These are phyloP conservation scores for Drosophila peninsularis DNA, from an alignment of 2,888 invertebrate genomes.

Conservation along the genomic window DNA sequence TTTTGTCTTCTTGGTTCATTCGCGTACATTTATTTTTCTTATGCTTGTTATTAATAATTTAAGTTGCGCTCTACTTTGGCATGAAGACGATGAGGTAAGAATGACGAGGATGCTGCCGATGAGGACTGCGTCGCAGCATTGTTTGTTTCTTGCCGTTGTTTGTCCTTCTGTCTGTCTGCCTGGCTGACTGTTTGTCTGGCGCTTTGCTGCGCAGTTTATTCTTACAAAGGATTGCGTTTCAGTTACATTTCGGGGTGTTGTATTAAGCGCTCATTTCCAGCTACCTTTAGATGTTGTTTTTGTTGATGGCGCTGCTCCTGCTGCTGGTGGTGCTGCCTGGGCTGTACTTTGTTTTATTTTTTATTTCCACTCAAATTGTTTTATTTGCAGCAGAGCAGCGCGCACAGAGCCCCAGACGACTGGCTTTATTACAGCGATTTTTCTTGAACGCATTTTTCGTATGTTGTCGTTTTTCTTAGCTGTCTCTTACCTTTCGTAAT, in stretches of 20 bases:
- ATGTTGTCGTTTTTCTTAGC: slow-evolving; percentile 68
- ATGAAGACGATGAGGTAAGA: slow-evolving; percentile 45
- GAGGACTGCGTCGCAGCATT: slow-evolving; percentile 37
- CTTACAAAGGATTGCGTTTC: slow-evolving; percentile 77
- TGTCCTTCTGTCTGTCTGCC: slow-evolving; percentile 38
- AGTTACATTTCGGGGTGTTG: slow-evolving; percentile 65
- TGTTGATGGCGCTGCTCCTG: slow-evolving; percentile 15
- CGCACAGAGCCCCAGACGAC: slow-evolving; percentile 46
- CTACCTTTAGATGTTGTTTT: slow-evolving; percentile 21
- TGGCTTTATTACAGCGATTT: slow-evolving; percentile 80
- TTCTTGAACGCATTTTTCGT: slow-evolving; percentile 78
- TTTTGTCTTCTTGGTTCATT: slow-evolving; percentile 55
- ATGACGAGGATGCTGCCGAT: slow-evolving; percentile 22
- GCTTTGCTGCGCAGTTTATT: slow-evolving; percentile 34
- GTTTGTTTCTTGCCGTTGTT: slow-evolving; percentile 41
- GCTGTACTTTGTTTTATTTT: slow-evolving; percentile 69
- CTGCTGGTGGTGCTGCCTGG: slow-evolving; percentile 7
- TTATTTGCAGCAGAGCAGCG: slow-evolving; percentile 64
- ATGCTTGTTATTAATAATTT: slow-evolving; percentile 79
- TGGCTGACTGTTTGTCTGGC: slow-evolving; percentile 30
- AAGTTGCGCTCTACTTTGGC: slow-evolving; percentile 69
- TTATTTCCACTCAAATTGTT: slow-evolving; percentile 82
- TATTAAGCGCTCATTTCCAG: slow-evolving; percentile 65
- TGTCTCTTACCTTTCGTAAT: slow-evolving; percentile 75
- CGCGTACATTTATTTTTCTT: slow-evolving; percentile 77